Percentiles rank a stretch among this genome's conserved stretches.
Conservation (phyloP, 2,888 invertebrate genomes). For the Cheilosia vernalis region DNA sequence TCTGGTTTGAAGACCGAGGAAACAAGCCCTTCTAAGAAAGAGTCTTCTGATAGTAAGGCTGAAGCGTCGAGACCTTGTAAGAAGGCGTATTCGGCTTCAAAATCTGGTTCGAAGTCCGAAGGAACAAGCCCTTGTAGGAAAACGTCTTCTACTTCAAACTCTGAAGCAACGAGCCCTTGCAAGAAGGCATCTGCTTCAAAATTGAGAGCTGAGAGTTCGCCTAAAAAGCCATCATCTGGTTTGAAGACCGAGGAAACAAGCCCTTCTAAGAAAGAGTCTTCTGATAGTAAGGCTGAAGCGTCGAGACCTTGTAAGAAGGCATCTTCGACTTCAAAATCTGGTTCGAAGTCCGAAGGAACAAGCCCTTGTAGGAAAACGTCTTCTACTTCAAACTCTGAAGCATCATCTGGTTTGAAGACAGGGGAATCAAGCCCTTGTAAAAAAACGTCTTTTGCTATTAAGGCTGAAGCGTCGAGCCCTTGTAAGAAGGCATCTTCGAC, state of each 20-base stretch:
- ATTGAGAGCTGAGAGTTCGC: background rate
- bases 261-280: slow-evolving; percentile 13
- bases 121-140: background rate
- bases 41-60: too few species aligned
- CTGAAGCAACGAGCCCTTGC: background rate
- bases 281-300: background rate
- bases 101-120: slow-evolving; percentile 2
- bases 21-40: too few species aligned
- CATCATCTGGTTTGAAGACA: background rate
- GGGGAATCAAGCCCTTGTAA: background rate
- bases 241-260: background rate
- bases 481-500: background rate
- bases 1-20: too few species aligned
- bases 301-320: background rate
- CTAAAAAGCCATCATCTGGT: slow-evolving; percentile 7
- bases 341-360: background rate
- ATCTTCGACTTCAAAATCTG: background rate
- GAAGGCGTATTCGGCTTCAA: background rate
- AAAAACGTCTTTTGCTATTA: slow-evolving; percentile 25
- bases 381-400: background rate
- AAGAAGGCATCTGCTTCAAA: slow-evolving; percentile 1
- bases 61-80: slow-evolving; percentile 48
- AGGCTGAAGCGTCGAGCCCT: background rate
- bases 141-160: background rate
- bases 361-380: slow-evolving; percentile 3